These are phyloP conservation scores for Drosophila emarginata DNA, from an alignment of 2,888 invertebrate species.

Conservation along the genomic window DNA sequence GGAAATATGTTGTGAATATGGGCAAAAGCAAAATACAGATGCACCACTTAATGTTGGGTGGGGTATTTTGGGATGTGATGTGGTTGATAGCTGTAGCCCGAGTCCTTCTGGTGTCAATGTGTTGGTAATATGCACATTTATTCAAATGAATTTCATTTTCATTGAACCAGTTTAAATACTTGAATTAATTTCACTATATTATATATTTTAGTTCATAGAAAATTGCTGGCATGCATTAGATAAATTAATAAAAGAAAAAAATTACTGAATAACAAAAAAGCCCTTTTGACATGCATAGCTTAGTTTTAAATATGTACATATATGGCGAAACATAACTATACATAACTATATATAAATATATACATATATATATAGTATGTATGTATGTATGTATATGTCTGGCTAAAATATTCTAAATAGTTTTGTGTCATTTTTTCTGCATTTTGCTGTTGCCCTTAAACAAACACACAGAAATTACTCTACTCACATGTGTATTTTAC, in stretches of 20 bases:
- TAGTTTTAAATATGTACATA: too few relatives aligned
- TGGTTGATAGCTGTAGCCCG: too few relatives aligned
- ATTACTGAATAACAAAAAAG: not conserved
- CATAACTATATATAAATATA: not conserved
- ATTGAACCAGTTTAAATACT: not conserved
- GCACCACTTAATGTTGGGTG: too few relatives aligned
- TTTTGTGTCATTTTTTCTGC: not conserved
- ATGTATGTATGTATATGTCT: too few relatives aligned
- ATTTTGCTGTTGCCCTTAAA: not conserved
- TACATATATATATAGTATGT: too few relatives aligned
- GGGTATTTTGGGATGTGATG: too few relatives aligned
- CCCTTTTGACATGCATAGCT: not conserved
- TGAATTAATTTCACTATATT: not conserved
- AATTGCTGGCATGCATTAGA: not conserved
- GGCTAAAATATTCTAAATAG: not conserved
- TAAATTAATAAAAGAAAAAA: not conserved
- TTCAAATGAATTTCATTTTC: constrained; percentile 13
- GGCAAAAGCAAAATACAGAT: constrained; percentile 1
- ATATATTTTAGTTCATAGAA: not conserved
- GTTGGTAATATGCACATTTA: constrained; percentile 17
- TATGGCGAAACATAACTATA: not conserved
- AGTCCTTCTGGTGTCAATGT: constrained; percentile 11
- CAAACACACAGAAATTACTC: constrained; percentile 2
- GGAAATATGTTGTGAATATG: constrained; percentile 4
- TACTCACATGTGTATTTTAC: not conserved